Evolutionary conservation across 2,113 vertebrate species (phyloP).

Genomic region (Zapornia atra): DNA sequence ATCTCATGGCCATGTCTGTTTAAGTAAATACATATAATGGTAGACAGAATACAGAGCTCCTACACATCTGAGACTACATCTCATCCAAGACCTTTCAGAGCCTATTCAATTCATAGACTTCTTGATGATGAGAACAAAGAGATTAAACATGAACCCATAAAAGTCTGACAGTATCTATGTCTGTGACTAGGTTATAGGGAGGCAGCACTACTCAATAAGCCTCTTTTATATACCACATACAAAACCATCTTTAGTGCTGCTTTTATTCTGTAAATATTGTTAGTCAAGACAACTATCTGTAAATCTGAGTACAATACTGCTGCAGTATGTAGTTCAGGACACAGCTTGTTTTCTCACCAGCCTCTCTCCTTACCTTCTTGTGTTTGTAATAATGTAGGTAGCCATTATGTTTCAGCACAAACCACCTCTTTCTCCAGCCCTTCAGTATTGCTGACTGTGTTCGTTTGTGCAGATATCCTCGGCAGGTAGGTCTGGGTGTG

Average conservation of each 20-base stretch:
- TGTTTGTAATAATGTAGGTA: constrained; percentile 88
- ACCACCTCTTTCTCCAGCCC: constrained; percentile 96
- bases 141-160: neutral
- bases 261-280: neutral
- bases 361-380: constrained; percentile 81
- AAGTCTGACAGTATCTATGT: neutral
- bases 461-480: constrained; percentile 89
- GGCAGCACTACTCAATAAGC: neutral
- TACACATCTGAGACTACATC: neutral
- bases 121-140: neutral
- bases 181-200: neutral
- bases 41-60: neutral
- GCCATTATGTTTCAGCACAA: constrained; percentile 86
- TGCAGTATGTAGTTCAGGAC: neutral
- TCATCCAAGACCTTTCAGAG: neutral
- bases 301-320: neutral
- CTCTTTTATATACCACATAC: neutral
- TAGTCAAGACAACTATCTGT: neutral
- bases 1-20: neutral
- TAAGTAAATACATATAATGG: neutral
- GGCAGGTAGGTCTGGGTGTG: constrained; percentile 84
- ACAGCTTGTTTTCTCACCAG: neutral
- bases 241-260: neutral
- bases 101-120: neutral
- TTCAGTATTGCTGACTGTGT: constrained; percentile 86